Base-by-base conservation (phyloP, 2,888 invertebrate species). In the Crepidodera aurea region DNA sequence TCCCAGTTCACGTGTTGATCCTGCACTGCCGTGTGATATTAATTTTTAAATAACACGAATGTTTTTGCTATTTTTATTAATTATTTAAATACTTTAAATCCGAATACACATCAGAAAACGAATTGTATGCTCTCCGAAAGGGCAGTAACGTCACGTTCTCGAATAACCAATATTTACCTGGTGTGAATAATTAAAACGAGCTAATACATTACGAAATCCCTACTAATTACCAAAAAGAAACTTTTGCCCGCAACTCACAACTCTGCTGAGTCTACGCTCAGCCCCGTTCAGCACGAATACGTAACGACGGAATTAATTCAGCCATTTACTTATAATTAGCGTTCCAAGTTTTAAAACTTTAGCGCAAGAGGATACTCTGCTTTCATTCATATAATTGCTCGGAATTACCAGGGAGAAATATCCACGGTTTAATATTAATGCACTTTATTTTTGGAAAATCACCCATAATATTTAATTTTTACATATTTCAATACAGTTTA, bases 301-400 rank as follows among this genome's bases (percentile, higher is more conserved):
- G 7, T 40, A 40, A 18, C 40, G 40, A 40, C 40, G 3, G 16
- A 29, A 46, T 60, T 39, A 39, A 60, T 54, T 40, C 37, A 25
- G 46, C 37, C 48, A 48, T 60, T 60, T 46, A 39, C 55, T 55
- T 55, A 29, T 55, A 56, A 56, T 56, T 56, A 56, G 46, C 37
- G 46, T 22, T 13, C 18, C 1, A 34, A 56, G 37, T 56, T 56
- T 46, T 54, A 54, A 54, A 54, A 60, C 48, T 51, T 29, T 25
- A 15, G n/a, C 13, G 40, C 37, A 51, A 40, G 7, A 12, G 27
- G 13, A 15, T 29, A 29, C 13, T n/a, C n/a, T 5, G 44, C 25
- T 25, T 13, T 44, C 32, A 19, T 13, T 34, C 15, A 34, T 19
- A 51, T 51, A 32, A 51, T 51, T 51, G 37, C 34, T 12, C 13